phyloP scores from a whole-genome alignment of 2,113 vertebrate genomes.

The Pica pica region DNA sequence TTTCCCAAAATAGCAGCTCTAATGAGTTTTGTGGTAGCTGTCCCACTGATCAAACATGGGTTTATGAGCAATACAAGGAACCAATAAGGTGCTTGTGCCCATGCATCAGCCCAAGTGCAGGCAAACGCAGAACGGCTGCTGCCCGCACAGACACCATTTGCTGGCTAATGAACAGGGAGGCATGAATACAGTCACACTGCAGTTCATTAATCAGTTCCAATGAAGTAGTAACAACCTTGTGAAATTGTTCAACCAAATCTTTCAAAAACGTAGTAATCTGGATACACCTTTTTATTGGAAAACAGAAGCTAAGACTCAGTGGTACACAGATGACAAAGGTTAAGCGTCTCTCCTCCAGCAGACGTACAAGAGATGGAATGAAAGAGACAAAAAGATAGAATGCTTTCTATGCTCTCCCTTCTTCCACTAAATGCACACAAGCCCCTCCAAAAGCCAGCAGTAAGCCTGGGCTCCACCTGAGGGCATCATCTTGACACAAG shows the following conservation, averaged over 20 bases:
- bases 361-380: not conserved
- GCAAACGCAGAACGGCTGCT: not conserved
- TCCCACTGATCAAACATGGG: not conserved
- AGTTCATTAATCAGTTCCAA: not conserved
- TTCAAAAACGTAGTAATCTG: not conserved
- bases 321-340: not conserved
- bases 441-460: not conserved
- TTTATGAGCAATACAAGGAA: conserved; percentile 23
- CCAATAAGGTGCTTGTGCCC: not conserved
- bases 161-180: not conserved
- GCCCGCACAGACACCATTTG: not conserved
- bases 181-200: not conserved
- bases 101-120: not conserved
- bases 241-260: not conserved
- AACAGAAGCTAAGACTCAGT: not conserved
- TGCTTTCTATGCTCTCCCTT: not conserved
- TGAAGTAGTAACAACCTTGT: not conserved
- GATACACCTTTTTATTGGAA: not conserved
- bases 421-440: not conserved
- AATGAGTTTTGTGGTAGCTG: conserved; percentile 28
- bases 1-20: conserved; percentile 24
- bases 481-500: not conserved
- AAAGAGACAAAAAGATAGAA: not conserved
- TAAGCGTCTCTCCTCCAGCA: not conserved
- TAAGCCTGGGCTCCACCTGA: not conserved